Conservation (phyloP, 2,113 vertebrate genomes). For the Cairina moschata region DNA sequence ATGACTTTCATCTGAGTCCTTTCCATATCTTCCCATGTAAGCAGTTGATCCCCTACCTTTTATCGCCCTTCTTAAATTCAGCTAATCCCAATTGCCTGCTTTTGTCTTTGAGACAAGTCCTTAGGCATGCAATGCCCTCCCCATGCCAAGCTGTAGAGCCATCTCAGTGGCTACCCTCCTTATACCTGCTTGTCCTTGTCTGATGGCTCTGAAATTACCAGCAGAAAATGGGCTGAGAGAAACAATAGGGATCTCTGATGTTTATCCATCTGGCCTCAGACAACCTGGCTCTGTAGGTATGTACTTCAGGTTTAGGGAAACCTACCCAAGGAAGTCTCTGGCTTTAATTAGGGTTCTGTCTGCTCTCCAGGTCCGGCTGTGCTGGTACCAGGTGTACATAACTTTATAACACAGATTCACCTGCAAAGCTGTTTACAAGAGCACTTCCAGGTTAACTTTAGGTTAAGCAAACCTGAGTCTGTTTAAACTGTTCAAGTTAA, state of each 20-base stretch:
- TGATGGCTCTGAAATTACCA: not conserved
- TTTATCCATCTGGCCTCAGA: not conserved
- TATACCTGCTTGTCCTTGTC: not conserved
- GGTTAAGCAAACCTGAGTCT: not conserved
- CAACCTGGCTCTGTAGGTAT: not conserved
- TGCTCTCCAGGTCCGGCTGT: not conserved
- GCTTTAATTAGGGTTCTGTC: not conserved
- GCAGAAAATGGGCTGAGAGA: not conserved
- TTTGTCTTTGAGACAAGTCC: not conserved
- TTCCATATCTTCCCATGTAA: not conserved
- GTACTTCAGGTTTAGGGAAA: not conserved
- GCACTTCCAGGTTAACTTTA: not conserved
- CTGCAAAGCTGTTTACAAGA: not conserved
- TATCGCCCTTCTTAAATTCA: not conserved
- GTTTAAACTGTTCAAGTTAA: not conserved
- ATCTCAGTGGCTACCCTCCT: not conserved
- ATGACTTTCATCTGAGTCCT: not conserved
- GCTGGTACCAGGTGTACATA: not conserved
- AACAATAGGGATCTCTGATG: not conserved
- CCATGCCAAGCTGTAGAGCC: not conserved
- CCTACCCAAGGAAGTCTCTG: rapidly evolving
- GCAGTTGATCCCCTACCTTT: not conserved
- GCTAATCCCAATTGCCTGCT: not conserved
- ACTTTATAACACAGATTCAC: not conserved
- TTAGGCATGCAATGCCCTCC: not conserved